Percentiles rank a stretch among this genome's conserved stretches.
These are phyloP conservation scores for Eulemur rufifrons DNA, from an alignment of 2,113 vertebrate species.

Conservation along the genomic window DNA sequence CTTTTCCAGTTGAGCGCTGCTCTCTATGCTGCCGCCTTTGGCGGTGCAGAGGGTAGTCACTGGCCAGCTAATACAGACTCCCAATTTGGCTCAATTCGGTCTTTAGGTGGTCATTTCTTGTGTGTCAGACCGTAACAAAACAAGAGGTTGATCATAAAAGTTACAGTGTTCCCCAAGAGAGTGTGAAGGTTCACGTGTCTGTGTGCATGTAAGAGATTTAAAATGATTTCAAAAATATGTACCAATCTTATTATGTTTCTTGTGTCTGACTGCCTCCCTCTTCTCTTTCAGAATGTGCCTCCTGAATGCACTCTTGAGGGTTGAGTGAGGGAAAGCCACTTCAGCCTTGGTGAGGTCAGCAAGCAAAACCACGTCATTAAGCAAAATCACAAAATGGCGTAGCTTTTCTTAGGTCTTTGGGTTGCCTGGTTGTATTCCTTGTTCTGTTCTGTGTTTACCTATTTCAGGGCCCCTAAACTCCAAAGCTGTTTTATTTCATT, in stretches of 20 bases:
- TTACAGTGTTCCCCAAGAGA: background rate
- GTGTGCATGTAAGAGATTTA: background rate
- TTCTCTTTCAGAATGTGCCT: too few species aligned
- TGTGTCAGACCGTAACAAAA: too few species aligned
- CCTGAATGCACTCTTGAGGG: too few species aligned
- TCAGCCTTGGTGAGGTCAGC: background rate
- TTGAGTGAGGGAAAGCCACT: background rate
- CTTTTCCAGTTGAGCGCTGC: too few species aligned
- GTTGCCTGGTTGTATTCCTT: background rate
- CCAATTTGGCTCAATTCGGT: too few species aligned
- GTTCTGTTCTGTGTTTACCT: background rate
- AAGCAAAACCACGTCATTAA: background rate
- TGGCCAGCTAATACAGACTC: too few species aligned
- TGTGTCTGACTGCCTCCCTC: background rate
- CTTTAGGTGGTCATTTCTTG: too few species aligned
- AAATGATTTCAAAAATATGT: background rate
- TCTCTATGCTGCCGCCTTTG: too few species aligned
- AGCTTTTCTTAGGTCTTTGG: background rate
- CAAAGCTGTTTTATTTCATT: background rate
- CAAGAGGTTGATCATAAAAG: background rate
- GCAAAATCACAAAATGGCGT: background rate
- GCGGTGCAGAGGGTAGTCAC: too few species aligned
- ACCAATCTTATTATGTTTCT: background rate
- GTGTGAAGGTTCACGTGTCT: background rate
- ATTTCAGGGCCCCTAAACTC: background rate